Base-by-base conservation (phyloP, 2,888 invertebrate species). In the Liodrosophila aerea region DNA sequence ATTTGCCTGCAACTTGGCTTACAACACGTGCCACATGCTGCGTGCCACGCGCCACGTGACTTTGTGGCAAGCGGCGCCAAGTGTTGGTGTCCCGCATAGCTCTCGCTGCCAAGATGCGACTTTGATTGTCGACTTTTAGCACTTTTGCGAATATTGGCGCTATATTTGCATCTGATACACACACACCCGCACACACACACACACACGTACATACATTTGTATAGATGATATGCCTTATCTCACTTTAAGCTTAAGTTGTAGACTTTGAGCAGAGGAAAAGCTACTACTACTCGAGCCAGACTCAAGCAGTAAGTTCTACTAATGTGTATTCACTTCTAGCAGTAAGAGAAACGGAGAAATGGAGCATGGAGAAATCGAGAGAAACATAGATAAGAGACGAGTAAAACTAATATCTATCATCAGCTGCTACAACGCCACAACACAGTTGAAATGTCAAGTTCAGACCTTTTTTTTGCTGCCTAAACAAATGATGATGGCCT, bases 401-500 rank as follows among this genome's bases (percentile, higher is more conserved):
- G 49, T 15, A 18, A 8, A 34, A 16, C 36, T 22, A 22, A 22
- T 22, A 22, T 22, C 22, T 22, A 22, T 22, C 22, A 22, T 22
- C 22, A 22, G 22, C 22, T 22, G 22, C 22, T 22, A 22, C 22
- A 22, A 22, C n/a, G 22, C 22, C 22, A 22, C 22, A 22, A 18
- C 29, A 34, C 15, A 51, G 52, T 46, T 58, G 30, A 39, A 58
- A 39, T 50, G 58, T 62, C 37, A 31, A 46, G 46, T 22, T 12
- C 12, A 22, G 34, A 30, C 40, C 15, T 50, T 50, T 49, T 33
- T 5, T 22, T 4, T n/a, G 12, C 29, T 53, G 40, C 12, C 41
- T 12, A 44, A 47, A 58, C 70, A 67, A 58, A 69, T 69, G 52
- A 52, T 52, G 49, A 63, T 63, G 44, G 57, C 27, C 12, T 18